phyloP scores from a whole-genome alignment of 2,888 invertebrate species.

The Chymomyza amoena region DNA sequence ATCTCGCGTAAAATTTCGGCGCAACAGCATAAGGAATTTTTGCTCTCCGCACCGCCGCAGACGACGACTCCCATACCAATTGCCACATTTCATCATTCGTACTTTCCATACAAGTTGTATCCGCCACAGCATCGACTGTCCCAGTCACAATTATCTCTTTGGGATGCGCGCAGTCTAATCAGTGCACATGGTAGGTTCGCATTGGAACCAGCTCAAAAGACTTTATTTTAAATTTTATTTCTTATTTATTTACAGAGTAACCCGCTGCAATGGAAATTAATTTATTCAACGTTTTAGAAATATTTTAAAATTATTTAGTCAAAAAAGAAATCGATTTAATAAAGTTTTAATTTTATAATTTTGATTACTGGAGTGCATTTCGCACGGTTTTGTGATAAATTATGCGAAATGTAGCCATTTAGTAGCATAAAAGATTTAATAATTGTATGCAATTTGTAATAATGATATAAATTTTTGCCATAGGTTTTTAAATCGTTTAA shows the following conservation, averaged over 20 bases:
- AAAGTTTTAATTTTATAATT: slow-evolving; percentile 24
- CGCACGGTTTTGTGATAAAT: slow-evolving; percentile 62
- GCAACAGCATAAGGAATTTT: slow-evolving; percentile 70
- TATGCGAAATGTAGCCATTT: slow-evolving; percentile 61
- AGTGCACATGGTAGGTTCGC: slow-evolving; percentile 74
- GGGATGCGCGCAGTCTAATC: slow-evolving; percentile 78
- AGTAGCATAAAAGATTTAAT: slow-evolving; percentile 56
- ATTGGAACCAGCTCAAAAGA: background rate
- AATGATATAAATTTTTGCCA: slow-evolving; percentile 75
- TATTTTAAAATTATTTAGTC: slow-evolving; percentile 61
- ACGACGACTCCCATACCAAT: slow-evolving; percentile 75
- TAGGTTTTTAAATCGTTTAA: slow-evolving; percentile 77
- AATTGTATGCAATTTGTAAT: slow-evolving; percentile 67
- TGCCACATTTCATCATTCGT: slow-evolving; percentile 76
- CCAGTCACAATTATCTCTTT: slow-evolving; percentile 77
- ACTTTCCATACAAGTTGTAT: slow-evolving; percentile 76
- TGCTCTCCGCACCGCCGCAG: slow-evolving; percentile 46
- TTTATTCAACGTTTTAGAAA: slow-evolving; percentile 58
- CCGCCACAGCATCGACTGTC: slow-evolving; percentile 77
- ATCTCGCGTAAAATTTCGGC: slow-evolving; percentile 77
- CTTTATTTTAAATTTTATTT: background rate
- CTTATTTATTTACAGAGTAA: slow-evolving; percentile 51
- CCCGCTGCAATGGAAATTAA: slow-evolving; percentile 40
- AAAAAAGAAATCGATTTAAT: slow-evolving; percentile 32
- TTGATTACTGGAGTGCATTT: slow-evolving; percentile 60